Conservation (phyloP, 2,113 vertebrate species). For the Halichoeres trimaculatus region DNA sequence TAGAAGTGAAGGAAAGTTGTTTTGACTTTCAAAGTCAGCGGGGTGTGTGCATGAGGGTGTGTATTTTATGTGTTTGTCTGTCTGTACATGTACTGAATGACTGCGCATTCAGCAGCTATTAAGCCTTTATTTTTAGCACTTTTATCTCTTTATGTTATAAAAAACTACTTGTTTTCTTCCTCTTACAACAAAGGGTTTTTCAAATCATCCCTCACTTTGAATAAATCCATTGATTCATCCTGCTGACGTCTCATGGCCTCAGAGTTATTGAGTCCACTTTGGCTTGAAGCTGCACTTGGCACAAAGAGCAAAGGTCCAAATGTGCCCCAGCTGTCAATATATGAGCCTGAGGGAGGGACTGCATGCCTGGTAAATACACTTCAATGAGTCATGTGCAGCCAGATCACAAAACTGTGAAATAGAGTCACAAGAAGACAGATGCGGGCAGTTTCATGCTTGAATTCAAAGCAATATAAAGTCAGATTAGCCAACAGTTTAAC, state of each 20-base stretch:
- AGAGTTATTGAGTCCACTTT: conserved; percentile 39
- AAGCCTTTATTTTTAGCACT: background rate
- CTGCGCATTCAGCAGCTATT: conserved; percentile 14
- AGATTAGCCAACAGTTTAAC: conserved; percentile 24
- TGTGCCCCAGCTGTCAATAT: conserved; percentile 46
- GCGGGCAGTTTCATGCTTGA: conserved; percentile 24
- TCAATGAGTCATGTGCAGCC: conserved; percentile 5
- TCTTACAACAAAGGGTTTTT: background rate
- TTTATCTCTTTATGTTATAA: background rate
- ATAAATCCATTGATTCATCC: conserved; percentile 16
- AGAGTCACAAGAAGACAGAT: conserved; percentile 22
- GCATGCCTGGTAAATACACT: conserved; percentile 34
- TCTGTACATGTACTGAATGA: conserved; percentile 15
- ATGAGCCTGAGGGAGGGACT: conserved; percentile 31
- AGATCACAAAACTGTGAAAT: conserved; percentile 46
- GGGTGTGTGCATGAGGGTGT: conserved; percentile 26
- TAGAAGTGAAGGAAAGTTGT: conserved; percentile 25
- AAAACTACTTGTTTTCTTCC: background rate
- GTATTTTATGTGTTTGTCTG: conserved; percentile 6
- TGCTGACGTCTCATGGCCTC: conserved; percentile 26
- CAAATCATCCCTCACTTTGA: conserved; percentile 6
- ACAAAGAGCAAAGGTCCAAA: conserved; percentile 47
- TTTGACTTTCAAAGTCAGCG: conserved; percentile 64
- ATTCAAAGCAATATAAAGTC: background rate
- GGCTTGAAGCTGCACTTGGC: conserved; percentile 33